Percentiles rank a stretch among this genome's conserved stretches.
Evolutionary conservation across 2,888 invertebrate genomes (phyloP).

Genomic region (Rhynchonema sp.): DNA sequence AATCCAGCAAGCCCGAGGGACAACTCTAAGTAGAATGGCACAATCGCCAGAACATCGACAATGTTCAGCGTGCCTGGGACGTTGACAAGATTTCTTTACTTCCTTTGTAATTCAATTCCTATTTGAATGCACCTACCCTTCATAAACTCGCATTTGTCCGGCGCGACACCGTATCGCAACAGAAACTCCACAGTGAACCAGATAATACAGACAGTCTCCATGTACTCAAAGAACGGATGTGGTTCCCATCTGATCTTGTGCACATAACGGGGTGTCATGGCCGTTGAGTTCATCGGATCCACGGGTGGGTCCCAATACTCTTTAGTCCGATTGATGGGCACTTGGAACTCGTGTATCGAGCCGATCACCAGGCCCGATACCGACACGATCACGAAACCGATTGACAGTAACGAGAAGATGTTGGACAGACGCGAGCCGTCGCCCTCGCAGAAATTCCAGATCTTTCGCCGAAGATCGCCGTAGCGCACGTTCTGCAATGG

Average conservation of each 20-base stretch:
- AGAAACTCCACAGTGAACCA: slow-evolving; percentile 25
- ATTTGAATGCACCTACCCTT: no score
- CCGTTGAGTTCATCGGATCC: background rate
- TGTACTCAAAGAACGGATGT: background rate
- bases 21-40: slow-evolving; percentile 25
- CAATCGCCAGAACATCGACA: slow-evolving; percentile 20
- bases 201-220: slow-evolving; percentile 18
- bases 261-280: background rate
- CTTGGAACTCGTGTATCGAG: slow-evolving; percentile 1
- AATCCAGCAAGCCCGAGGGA: slow-evolving; percentile 22
- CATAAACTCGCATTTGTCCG: slow-evolving; percentile 19
- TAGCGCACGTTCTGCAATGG: background rate
- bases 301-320: background rate
- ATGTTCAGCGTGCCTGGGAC: background rate
- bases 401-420: background rate
- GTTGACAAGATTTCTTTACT: background rate
- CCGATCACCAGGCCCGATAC: background rate
- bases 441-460: background rate
- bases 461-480: background rate
- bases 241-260: background rate
- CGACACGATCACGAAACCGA: background rate
- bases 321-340: background rate
- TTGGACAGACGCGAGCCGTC: background rate
- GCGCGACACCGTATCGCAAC: slow-evolving; percentile 16
- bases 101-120: background rate